Evolutionary conservation across 2,797 vertebrate species (phyloP), one percentile per base, ranked within the genome.

Genomic region (Hirundo rustica): DNA sequence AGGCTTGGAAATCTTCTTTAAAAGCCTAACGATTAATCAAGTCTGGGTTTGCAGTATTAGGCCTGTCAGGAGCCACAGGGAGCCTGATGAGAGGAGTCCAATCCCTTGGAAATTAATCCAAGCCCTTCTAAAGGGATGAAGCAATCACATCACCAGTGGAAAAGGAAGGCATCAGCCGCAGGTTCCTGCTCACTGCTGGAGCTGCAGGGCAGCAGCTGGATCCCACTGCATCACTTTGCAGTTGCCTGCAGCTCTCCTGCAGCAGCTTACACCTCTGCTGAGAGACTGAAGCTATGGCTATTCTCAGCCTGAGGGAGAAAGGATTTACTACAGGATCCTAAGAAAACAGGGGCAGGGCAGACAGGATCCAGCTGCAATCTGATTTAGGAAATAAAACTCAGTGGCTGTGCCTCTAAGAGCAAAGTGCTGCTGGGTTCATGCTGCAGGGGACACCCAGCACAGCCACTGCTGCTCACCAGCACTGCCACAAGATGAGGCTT

Each of bases 1-100:
- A 38, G 86, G 85, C 51, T 76, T 64, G 15, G 64, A 94, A 95
- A 93, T 94, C 95, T 92, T 92, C 93, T 96, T 97, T 93, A 80
- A 92, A 96, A 93, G 81, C 61, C 61, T 96, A 97, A 96, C 94
- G 84, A 97, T 97, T 93, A 97, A 95, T 96, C 95, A 92, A 80
- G 76, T 66, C 83, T 94, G 78, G 16, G 68, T 89, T 92, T 89
- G 64, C 64, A 89, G 81, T 60, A 90, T 95, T 97, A 95, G 72
- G 87, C 29, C 61, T 87, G 71, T 73, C 71, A 88, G 68, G 53
- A 90, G 86, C 89, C 78, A 88, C 51, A 82, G 87, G 38, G 76
- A 83, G 86, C 84, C 85, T 94, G 94, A 97, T 95, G 89, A 96
- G 92, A 90, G 82, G 66, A 87, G 54, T 12, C 57, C 82, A 95